Evolutionary conservation across 2,888 invertebrate genomes (phyloP).

Genomic region (Trissolcus japonicus): DNA sequence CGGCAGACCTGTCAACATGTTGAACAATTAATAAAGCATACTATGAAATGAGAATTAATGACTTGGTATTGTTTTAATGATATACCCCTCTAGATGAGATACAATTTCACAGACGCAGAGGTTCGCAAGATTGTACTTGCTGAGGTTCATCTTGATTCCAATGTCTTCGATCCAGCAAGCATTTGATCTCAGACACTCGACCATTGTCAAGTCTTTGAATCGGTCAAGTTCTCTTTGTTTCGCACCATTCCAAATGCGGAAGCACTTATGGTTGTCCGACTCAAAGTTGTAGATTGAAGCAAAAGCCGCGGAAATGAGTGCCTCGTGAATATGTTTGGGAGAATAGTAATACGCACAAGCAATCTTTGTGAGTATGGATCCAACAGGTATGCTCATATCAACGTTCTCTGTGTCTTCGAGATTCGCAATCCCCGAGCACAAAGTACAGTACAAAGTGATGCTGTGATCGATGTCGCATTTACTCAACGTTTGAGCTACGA

Average conservation of each 20-base stretch:
- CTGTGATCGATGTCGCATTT: background rate
- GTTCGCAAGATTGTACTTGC: conserved; percentile 62
- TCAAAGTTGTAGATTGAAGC: conserved; percentile 64
- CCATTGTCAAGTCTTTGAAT: conserved; percentile 58
- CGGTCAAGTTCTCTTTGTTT: conserved; percentile 63
- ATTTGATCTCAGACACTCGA: conserved; percentile 64
- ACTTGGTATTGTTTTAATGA: background rate
- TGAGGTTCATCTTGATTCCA: conserved; percentile 61
- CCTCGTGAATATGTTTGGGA: conserved; percentile 63
- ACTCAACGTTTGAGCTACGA: background rate
- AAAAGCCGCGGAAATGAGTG: conserved; percentile 65
- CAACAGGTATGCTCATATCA: conserved; percentile 48
- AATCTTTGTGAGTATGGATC: conserved; percentile 60
- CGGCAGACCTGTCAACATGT: background rate
- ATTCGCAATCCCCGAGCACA: background rate
- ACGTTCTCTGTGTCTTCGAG: background rate
- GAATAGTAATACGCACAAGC: conserved; percentile 58
- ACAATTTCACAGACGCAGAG: conserved; percentile 59
- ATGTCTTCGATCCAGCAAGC: conserved; percentile 57
- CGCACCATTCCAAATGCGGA: conserved; percentile 67
- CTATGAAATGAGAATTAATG: too few species aligned
- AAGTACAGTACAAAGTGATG: background rate
- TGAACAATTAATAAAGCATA: too few species aligned
- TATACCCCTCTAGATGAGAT: conserved; percentile 19
- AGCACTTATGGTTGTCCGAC: conserved; percentile 64